Percentiles rank a stretch among this genome's conserved stretches.
Conservation (phyloP, 2,113 vertebrate species). For the Tachysurus fulvidraco region DNA sequence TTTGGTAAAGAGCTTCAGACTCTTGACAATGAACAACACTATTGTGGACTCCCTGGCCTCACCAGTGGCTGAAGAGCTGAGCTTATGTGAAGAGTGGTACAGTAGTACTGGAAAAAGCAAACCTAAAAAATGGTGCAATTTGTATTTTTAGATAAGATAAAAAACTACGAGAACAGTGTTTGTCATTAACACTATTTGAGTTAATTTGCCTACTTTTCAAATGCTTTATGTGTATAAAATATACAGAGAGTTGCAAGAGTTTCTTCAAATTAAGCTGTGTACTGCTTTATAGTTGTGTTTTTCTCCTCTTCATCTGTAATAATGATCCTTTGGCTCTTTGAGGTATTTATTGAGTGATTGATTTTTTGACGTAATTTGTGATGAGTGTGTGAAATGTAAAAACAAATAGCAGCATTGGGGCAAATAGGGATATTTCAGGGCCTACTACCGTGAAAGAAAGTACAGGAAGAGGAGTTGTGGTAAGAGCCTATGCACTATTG, state of each 20-base stretch:
- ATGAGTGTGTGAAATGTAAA: neutral
- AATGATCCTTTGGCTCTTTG: neutral
- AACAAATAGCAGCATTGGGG: neutral
- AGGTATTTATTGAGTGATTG: neutral
- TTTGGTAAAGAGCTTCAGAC: neutral
- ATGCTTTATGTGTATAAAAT: neutral
- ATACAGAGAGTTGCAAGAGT: neutral
- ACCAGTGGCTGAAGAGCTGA: neutral
- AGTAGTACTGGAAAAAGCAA: neutral
- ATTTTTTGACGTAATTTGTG: neutral
- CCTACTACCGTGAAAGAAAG: slow-evolving; percentile 39
- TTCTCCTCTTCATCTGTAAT: neutral
- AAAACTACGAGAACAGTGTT: neutral
- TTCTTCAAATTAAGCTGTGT: neutral
- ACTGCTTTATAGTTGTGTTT: neutral
- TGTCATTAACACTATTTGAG: neutral
- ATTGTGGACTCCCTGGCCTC: neutral
- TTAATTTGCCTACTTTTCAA: neutral
- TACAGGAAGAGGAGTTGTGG: slow-evolving; percentile 42
- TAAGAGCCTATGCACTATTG: slow-evolving; percentile 46
- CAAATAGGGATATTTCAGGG: slow-evolving; percentile 10
- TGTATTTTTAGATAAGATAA: no score
- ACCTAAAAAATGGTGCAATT: neutral
- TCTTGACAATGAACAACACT: neutral
- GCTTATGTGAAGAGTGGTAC: neutral